Evolutionary conservation across 2,113 vertebrate species (phyloP).

Genomic region (Vidua macroura): DNA sequence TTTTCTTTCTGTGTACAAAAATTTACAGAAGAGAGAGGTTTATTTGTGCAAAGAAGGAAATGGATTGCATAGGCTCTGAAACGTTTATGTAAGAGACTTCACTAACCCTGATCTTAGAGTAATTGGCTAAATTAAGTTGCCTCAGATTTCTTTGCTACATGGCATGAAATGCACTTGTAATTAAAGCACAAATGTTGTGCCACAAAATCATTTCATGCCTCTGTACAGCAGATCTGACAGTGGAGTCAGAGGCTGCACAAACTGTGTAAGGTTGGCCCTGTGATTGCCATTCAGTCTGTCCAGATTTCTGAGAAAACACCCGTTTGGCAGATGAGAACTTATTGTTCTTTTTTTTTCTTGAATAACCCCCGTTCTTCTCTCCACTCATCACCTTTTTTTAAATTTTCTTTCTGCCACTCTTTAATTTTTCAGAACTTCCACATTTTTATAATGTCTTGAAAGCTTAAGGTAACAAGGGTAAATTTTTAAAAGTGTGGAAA

Average conservation of each 20-base stretch:
- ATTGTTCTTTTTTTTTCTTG: neutral
- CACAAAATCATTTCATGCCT: neutral
- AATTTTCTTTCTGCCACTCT: neutral
- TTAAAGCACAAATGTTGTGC: neutral
- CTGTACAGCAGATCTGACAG: neutral
- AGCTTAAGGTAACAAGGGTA: neutral
- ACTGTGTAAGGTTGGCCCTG: neutral
- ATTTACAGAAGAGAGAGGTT: neutral
- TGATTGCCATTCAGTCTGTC: neutral
- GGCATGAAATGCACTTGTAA: neutral
- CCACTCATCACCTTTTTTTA: neutral
- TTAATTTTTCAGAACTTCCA: constrained; percentile 5
- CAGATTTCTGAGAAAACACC: neutral
- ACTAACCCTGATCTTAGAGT: neutral
- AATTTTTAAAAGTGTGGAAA: neutral
- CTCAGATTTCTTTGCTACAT: neutral
- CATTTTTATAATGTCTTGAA: constrained; percentile 29
- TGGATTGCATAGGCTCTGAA: neutral
- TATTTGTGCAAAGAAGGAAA: neutral
- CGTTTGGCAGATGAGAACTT: neutral
- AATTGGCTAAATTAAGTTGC: neutral
- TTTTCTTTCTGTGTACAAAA: neutral
- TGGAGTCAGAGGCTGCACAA: neutral
- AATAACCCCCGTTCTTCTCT: neutral
- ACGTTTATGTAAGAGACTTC: neutral